A percentile compares a stretch with the other conserved stretches of the same genome.
These are phyloP conservation scores for Idaea aversata DNA, from an alignment of 2,888 invertebrate species.

Conservation along the genomic window DNA sequence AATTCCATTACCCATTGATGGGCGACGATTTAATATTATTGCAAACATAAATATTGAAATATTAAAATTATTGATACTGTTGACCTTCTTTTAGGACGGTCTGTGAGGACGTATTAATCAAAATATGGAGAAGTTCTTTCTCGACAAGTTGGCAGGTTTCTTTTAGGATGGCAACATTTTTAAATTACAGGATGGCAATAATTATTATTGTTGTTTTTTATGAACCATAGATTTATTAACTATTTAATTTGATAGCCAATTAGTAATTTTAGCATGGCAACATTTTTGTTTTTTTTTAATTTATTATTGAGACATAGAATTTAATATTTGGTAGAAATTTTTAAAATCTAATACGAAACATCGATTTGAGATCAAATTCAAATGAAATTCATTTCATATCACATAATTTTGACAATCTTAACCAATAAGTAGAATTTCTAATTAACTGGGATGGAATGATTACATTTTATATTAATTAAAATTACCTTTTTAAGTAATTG, in stretches of 20 bases:
- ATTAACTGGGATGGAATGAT: neutral
- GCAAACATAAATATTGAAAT: conserved; percentile 7
- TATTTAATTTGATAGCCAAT: neutral
- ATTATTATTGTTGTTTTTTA: neutral
- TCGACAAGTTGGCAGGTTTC: neutral
- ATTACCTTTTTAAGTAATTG: neutral
- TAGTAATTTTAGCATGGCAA: neutral
- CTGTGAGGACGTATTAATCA: neutral
- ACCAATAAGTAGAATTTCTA: neutral
- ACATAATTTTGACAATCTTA: conserved; percentile 20
- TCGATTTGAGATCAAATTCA: conserved; percentile 27
- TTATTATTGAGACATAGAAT: neutral
- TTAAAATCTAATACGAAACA: conserved; percentile 10
- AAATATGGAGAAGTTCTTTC: neutral
- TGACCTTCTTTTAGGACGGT: conserved; percentile 18
- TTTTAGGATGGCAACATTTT: neutral
- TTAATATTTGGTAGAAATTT: conserved; percentile 1
- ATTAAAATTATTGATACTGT: conserved; percentile 7
- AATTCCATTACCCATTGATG: neutral
- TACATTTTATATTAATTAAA: neutral
- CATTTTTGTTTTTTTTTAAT: neutral
- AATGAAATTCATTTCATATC: conserved; percentile 27
- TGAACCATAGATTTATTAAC: neutral
- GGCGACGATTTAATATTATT: conserved; percentile 9
- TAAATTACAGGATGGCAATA: neutral